Percentiles rank a stretch among this genome's conserved stretches.
Conservation (phyloP, 53 echinoderm and acorn worm genomes). For the Astropecten irregularis region DNA sequence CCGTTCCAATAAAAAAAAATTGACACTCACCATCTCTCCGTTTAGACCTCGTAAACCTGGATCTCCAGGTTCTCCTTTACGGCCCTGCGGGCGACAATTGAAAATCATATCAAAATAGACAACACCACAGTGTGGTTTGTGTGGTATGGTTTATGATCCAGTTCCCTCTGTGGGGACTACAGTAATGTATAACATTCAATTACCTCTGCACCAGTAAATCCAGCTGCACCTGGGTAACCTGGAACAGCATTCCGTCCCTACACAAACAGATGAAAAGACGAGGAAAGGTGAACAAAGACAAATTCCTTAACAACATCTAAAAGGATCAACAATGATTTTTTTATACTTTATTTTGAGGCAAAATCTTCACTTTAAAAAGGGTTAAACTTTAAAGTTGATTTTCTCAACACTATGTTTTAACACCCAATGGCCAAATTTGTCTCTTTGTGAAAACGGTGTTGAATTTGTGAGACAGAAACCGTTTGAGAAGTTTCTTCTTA, state of each 20-base stretch:
- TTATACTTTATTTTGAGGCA: too few species aligned
- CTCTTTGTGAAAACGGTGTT: too few species aligned
- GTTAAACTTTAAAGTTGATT: too few species aligned
- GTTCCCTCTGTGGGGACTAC: too few species aligned
- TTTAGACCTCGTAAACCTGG: conserved; percentile 18
- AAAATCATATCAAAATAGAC: neutral
- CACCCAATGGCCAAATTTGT: too few species aligned
- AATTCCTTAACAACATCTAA: neutral
- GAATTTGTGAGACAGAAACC: neutral
- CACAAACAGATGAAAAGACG: neutral
- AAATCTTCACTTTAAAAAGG: too few species aligned
- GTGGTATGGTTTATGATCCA: too few species aligned
- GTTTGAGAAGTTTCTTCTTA: conserved; percentile 3
- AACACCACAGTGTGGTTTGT: neutral
- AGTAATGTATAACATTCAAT: too few species aligned
- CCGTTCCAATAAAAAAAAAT: too few species aligned
- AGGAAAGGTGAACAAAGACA: neutral
- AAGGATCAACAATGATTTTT: neutral
- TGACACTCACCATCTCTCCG: conserved; percentile 40
- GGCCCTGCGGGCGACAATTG: conserved; percentile 60
- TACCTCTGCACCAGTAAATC: conserved; percentile 24
- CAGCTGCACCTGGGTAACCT: conserved; percentile 34
- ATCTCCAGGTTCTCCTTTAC: conserved; percentile 36
- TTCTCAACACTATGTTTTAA: too few species aligned
- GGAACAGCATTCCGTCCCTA: conserved; percentile 13